phyloP scores from a whole-genome alignment of 2,888 invertebrate species.

The Yponomeuta evonymella region DNA sequence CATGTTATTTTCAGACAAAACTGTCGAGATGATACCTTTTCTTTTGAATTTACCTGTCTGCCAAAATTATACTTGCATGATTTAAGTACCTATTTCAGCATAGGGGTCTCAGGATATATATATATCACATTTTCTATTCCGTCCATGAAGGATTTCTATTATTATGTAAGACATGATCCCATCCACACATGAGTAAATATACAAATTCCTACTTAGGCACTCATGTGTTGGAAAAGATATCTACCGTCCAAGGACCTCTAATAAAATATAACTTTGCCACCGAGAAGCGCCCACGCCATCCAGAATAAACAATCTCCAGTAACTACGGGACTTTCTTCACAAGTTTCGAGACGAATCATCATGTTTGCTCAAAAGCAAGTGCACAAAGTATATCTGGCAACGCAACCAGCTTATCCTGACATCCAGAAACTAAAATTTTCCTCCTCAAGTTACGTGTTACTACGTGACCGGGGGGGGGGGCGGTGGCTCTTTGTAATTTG shows the following conservation, averaged over 20 bases:
- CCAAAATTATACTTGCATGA: too few relatives aligned
- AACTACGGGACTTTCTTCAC: conserved; percentile 33
- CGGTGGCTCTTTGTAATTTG: conserved; percentile 39
- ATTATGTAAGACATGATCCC: too few relatives aligned
- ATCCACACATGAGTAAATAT: too few relatives aligned
- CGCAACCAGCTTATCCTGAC: conserved; percentile 37
- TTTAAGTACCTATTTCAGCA: too few relatives aligned
- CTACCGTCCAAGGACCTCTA: conserved; percentile 8
- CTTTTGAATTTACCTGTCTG: too few relatives aligned
- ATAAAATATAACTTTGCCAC: conserved; percentile 10
- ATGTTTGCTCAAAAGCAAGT: conserved; percentile 51
- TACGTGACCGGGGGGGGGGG: conserved; percentile 23
- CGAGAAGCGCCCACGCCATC: conserved; percentile 8
- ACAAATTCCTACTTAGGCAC: not conserved
- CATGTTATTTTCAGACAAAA: too few relatives aligned
- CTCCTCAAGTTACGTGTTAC: conserved; percentile 24
- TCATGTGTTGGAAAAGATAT: not conserved
- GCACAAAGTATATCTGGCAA: conserved; percentile 51
- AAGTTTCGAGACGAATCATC: conserved; percentile 64
- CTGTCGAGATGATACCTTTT: too few relatives aligned
- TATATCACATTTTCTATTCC: too few relatives aligned
- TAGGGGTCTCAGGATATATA: too few relatives aligned
- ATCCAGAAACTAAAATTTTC: conserved; percentile 34
- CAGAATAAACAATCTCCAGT: conserved; percentile 12
- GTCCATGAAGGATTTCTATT: too few relatives aligned